Evolutionary conservation across 2,797 vertebrate species (phyloP).

Genomic region (Microctenopoma steveboyesi): DNA sequence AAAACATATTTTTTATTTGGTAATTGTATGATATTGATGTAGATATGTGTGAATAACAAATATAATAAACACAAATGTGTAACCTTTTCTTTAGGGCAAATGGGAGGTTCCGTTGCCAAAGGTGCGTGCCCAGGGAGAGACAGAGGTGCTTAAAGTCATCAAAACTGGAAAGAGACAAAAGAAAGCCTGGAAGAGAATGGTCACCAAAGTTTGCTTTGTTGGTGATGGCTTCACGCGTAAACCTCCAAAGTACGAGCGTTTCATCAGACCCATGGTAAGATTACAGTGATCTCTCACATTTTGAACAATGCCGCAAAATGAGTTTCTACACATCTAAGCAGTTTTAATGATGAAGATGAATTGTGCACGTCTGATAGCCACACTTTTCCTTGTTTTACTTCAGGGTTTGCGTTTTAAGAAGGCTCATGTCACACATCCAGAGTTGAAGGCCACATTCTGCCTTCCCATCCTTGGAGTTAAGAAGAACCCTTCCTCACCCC

Average conservation of each 20-base stretch:
- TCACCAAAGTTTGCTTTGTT: constrained; percentile 98
- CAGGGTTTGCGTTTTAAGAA: constrained; percentile 98
- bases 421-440: constrained; percentile 98
- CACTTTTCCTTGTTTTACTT: neutral
- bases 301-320: neutral
- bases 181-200: constrained; percentile 99
- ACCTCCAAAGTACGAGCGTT: constrained; percentile 97
- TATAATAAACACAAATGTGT: neutral
- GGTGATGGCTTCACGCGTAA: constrained; percentile 98
- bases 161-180: constrained; percentile 96
- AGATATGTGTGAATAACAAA: neutral
- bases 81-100: constrained; percentile 85
- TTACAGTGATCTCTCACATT: neutral
- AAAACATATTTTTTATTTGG: neutral
- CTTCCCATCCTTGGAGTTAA: constrained; percentile 97
- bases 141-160: constrained; percentile 96
- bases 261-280: constrained; percentile 98
- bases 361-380: too few species aligned
- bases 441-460: constrained; percentile 98
- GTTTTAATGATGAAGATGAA: neutral
- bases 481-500: constrained; percentile 97
- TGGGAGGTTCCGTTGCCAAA: constrained; percentile 99
- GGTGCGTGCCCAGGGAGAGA: constrained; percentile 97
- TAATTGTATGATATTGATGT: neutral
- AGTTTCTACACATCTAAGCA: neutral